Base-by-base conservation (phyloP, 1,140 invertebrate species). In the Drosophila lini region DNA sequence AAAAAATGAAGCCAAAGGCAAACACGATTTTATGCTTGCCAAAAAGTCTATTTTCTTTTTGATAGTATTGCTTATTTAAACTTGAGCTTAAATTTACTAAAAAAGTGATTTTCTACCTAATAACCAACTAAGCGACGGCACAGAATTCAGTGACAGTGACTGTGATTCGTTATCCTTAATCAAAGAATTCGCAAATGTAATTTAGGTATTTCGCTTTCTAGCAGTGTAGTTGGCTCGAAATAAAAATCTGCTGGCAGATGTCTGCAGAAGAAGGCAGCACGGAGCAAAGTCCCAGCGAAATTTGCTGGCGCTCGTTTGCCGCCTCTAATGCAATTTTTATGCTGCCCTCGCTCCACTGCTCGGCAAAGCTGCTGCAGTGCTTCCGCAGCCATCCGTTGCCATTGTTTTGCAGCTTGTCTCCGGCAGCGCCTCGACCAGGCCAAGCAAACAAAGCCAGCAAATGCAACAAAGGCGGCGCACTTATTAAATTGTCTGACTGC, bases 281-380 rank as follows among this genome's bases (percentile, higher is more conserved):
- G 19, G 41, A 60, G 42, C 15, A n/a, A 56, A 59, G 73, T 78
- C 60, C 65, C 81, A 75, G 74, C 60, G 42, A 67, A 53, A 68
- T 76, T 63, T 44, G 8, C 34, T 48, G 50, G 55, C 41, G 61
- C 64, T 67, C 59, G 53, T 82, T 82, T 80, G 75, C 59, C 64
- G 57, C 62, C 40, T 44, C 83, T 86, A 86, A 86, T 86, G 82
- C 82, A 88, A 86, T 86, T 88, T 77, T 82, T 88, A 86, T 82
- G 82, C 83, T 82, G 82, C 83, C 80, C 65, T 88, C 67, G 71
- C 52, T 75, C 45, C 25, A 34, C 31, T 53, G 47, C 36, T 31
- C 60, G 73, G 22, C 36, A 68, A 68, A 77, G 70, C 65, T 42
- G 38, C 8, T 38, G 50, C 56, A 57, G 71, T 38, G 76, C 70